phyloP scores from a whole-genome alignment of 2,797 vertebrate genomes.

The Chelon labrosus region DNA sequence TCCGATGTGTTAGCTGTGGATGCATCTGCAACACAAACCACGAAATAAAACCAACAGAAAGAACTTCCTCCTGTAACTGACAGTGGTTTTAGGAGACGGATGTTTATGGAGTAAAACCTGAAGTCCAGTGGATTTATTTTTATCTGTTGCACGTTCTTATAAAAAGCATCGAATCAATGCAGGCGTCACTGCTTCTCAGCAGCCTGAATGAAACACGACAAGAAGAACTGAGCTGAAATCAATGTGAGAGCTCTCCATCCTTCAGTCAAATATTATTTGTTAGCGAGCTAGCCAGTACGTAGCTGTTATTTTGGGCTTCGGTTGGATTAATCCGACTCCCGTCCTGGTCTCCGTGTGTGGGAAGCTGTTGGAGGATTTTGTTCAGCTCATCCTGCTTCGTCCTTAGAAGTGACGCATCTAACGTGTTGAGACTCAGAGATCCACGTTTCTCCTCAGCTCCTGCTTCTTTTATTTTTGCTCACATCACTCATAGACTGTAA shows the following conservation, averaged over 20 bases:
- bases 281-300: neutral
- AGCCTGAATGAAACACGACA: neutral
- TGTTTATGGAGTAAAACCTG: no score
- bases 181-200: neutral
- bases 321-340: conserved; percentile 41
- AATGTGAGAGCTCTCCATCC: conserved; percentile 8
- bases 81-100: no score
- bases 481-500: no score
- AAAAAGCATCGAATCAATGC: neutral
- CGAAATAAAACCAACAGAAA: no score
- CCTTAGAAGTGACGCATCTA: no score
- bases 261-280: conserved; percentile 15
- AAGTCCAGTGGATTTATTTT: neutral
- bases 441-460: neutral
- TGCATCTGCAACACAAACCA: no score
- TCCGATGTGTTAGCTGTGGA: no score
- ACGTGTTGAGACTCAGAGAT: no score
- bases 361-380: conserved; percentile 38
- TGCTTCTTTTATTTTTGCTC: neutral
- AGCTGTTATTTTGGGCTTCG: conserved; percentile 37
- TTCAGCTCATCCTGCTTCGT: neutral
- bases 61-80: no score
- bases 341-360: conserved; percentile 21
- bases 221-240: conserved; percentile 22
- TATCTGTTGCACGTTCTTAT: neutral